Conservation (phyloP, 2,888 invertebrate genomes). For the Drosophila recens region DNA sequence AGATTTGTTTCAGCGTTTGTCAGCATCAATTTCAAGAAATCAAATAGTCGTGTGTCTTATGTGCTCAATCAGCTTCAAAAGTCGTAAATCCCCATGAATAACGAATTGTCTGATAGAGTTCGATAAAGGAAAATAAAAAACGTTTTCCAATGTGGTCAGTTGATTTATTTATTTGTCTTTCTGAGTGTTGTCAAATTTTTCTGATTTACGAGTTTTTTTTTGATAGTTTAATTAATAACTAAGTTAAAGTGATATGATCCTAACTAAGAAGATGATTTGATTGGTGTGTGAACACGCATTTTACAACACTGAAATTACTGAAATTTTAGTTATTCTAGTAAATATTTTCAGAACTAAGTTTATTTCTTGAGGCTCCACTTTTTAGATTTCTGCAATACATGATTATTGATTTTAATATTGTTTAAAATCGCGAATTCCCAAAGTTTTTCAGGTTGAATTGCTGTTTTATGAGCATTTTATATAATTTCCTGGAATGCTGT, state of each 20-base stretch:
- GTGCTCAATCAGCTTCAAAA: constrained; percentile 40
- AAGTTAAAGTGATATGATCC: not conserved
- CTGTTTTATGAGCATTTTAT: constrained; percentile 4
- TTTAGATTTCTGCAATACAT: not conserved
- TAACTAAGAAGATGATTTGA: not conserved
- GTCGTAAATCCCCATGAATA: constrained; percentile 41
- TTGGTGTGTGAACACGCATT: not conserved
- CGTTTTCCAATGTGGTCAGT: not conserved
- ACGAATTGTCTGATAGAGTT: constrained; percentile 16
- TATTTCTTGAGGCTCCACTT: not conserved
- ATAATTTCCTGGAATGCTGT: constrained; percentile 12
- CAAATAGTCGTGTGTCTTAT: constrained; percentile 35
- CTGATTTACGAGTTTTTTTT: not conserved
- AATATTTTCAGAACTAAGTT: not conserved
- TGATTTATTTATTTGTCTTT: constrained; percentile 4
- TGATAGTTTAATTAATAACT: constrained; percentile 7
- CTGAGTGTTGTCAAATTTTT: not conserved
- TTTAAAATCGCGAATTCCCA: not conserved
- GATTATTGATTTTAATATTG: not conserved
- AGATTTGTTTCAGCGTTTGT: constrained; percentile 20
- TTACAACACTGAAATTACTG: too few relatives aligned
- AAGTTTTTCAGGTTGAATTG: not conserved
- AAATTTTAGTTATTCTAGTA: too few relatives aligned
- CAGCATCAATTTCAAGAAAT: constrained; percentile 53
- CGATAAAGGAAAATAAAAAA: constrained; percentile 8